phyloP scores from a whole-genome alignment of 2,797 vertebrate species.

The Acanthis flammea region DNA sequence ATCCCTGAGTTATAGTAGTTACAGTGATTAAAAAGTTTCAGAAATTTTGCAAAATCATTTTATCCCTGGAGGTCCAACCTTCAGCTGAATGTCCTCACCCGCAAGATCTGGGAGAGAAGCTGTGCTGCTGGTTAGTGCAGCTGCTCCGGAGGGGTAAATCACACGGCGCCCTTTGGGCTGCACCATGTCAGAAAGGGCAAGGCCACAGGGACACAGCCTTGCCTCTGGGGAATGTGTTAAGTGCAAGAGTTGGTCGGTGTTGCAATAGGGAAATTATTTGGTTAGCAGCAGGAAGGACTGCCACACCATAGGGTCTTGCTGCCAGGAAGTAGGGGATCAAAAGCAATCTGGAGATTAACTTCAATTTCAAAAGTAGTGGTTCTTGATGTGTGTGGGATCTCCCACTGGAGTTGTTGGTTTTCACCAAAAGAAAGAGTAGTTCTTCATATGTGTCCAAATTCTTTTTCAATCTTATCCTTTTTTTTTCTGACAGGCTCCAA shows the following conservation, averaged over 20 bases:
- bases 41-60: background rate
- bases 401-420: background rate
- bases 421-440: background rate
- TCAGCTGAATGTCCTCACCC: background rate
- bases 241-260: background rate
- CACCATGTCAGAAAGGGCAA: background rate
- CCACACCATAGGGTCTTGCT: background rate
- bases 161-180: background rate
- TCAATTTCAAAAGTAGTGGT: background rate
- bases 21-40: background rate
- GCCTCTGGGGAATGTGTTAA: background rate
- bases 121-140: background rate
- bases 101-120: background rate
- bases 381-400: background rate
- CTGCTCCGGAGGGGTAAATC: background rate
- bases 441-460: background rate
- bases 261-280: background rate
- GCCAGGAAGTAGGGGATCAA: background rate
- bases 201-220: background rate
- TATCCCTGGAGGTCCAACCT: background rate
- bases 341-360: background rate
- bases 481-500: constrained; percentile 77
- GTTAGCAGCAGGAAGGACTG: background rate
- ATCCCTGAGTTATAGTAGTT: background rate
- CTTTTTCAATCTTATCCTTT: background rate